Base-by-base conservation (phyloP, 2,888 invertebrate species). In the Leucophenga maculata region DNA sequence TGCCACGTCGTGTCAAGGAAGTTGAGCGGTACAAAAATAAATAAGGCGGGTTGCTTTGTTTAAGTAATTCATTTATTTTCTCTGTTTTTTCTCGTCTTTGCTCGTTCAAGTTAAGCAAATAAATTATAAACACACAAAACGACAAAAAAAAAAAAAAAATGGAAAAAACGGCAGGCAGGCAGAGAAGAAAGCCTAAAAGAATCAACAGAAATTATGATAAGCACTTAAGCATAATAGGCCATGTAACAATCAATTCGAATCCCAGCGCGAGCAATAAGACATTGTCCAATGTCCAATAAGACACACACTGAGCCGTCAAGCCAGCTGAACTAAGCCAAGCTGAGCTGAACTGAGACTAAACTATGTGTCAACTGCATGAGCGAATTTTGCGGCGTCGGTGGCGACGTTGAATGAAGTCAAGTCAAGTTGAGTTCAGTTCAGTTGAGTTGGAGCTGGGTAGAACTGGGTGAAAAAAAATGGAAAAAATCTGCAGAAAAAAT, bases 171-270 rank as follows among this genome's bases (percentile, higher is more conserved):
- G n/a, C n/a, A n/a, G n/a, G n/a, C n/a, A n/a, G n/a, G n/a, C n/a
- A n/a, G 13, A 8, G 9, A 48, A 48, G 9, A 20, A 18, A 62
- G 26, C 26, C 26, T 26, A 64, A 46, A 16, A 46, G 57, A 57
- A 31, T 22, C 22, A 57, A 44, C 72, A 73, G 74, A 82, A 80
- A 83, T 83, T 82, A 80, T 80, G 82, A 83, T 82, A 83, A 80
- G 82, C 82, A 79, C 77, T 79, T 83, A 74, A 76, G 75, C 67
- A 82, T 82, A 78, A 83, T 79, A 82, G 80, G 74, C 76, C 72
- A 75, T 75, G 74, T 74, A 68, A 74, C 76, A 80, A 82, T 80
- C 82, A 83, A 79, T 78, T 74, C 70, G 72, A 72, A 60, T 64
- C 62, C 62, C 62, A 46, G 44, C 48, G 39, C 46, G 62, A 22